These are phyloP conservation scores for Epinephelus malabaricus DNA, from an alignment of 2,797 vertebrate species.

Conservation along the genomic window DNA sequence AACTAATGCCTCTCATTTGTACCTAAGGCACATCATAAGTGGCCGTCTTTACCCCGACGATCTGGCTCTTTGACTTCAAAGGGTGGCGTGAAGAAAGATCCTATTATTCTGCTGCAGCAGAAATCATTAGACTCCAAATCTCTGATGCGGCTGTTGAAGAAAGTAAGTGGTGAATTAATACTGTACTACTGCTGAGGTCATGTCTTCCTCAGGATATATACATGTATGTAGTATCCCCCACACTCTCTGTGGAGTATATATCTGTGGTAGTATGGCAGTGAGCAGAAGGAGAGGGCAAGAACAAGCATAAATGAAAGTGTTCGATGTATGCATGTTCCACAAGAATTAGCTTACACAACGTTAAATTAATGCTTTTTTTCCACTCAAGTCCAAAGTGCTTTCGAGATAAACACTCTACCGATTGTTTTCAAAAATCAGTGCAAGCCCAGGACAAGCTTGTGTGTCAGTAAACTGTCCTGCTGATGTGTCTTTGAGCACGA, in stretches of 20 bases:
- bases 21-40: slow-evolving; percentile 81
- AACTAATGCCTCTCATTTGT: slow-evolving; percentile 80
- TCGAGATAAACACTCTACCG: background rate
- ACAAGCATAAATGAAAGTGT: background rate
- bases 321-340: background rate
- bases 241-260: background rate
- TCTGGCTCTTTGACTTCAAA: slow-evolving; percentile 82
- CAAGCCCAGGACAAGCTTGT: background rate
- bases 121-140: slow-evolving; percentile 73
- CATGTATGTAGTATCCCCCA: background rate
- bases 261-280: background rate
- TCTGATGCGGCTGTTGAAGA: slow-evolving; percentile 60
- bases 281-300: background rate
- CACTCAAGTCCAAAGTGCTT: background rate
- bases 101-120: slow-evolving; percentile 76
- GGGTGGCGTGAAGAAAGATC: slow-evolving; percentile 74
- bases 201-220: slow-evolving; percentile 12
- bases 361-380: background rate
- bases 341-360: background rate
- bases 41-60: slow-evolving; percentile 76
- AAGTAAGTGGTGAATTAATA: slow-evolving; percentile 66
- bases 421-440: background rate
- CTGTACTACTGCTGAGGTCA: slow-evolving; percentile 34
- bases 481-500: slow-evolving; percentile 4
- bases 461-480: background rate